Percentiles rank a stretch among this genome's conserved stretches.
Conservation (phyloP, 2,888 invertebrate species). For the Eledona agricola region DNA sequence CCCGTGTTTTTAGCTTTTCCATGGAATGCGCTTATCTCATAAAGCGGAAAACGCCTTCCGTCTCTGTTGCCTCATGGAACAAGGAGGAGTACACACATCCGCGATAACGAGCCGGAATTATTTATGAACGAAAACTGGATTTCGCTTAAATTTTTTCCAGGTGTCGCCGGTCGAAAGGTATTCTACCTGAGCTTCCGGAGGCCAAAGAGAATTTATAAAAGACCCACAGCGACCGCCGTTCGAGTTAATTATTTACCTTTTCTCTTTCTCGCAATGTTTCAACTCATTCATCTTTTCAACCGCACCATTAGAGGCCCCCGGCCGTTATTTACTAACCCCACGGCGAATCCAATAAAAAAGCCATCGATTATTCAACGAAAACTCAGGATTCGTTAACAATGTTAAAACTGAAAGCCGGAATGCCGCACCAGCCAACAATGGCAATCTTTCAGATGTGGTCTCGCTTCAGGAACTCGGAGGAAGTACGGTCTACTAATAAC, state of each 20-base stretch:
- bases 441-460: conserved; percentile 35
- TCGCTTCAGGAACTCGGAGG: conserved; percentile 34
- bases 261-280: conserved; percentile 36
- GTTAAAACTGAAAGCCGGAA: conserved; percentile 12
- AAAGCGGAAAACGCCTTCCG: conserved; percentile 26
- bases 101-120: conserved; percentile 26
- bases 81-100: conserved; percentile 33
- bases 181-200: conserved; percentile 48
- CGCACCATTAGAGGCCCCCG: conserved; percentile 42
- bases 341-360: conserved; percentile 32
- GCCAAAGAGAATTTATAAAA: conserved; percentile 36
- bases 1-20: conserved; percentile 36
- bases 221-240: conserved; percentile 31
- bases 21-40: conserved; percentile 37
- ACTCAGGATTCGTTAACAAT: background rate
- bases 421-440: conserved; percentile 27
- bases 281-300: conserved; percentile 44
- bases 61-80: conserved; percentile 29
- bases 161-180: conserved; percentile 33
- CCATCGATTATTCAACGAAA: conserved; percentile 30
- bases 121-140: conserved; percentile 28
- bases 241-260: conserved; percentile 41
- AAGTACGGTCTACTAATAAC: conserved; percentile 36
- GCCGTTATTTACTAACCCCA: conserved; percentile 41
- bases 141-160: conserved; percentile 24